A percentile compares a stretch with the other conserved stretches of the same genome.
phyloP scores from a whole-genome alignment of 2,888 invertebrate genomes.

The Ypsolopha scabrella region DNA sequence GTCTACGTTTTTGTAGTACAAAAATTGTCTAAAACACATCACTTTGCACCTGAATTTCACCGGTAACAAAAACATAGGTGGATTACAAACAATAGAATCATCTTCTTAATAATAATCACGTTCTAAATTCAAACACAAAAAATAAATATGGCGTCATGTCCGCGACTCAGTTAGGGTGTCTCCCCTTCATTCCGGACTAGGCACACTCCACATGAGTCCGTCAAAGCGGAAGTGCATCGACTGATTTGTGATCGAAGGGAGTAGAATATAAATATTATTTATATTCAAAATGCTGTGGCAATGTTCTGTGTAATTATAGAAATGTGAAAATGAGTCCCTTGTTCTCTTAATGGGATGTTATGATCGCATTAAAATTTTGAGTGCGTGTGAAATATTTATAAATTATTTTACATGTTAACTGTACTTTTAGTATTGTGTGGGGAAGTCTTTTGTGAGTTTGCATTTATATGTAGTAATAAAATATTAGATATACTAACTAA shows the following conservation, averaged over 20 bases:
- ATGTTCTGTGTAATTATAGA: constrained; percentile 37
- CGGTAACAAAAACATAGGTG: constrained; percentile 5
- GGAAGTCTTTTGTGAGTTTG: no score
- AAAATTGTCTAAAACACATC: constrained; percentile 7
- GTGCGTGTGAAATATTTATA: constrained; percentile 10
- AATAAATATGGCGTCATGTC: constrained; percentile 33
- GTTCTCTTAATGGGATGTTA: not conserved
- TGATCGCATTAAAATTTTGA: constrained; percentile 3
- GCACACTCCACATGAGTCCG: constrained; percentile 21
- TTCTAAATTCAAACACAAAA: constrained; percentile 39
- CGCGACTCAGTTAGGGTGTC: constrained; percentile 32
- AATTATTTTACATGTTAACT: not conserved
- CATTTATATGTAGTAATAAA: no score
- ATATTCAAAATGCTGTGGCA: constrained; percentile 43
- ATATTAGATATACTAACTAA: no score
- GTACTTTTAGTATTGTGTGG: no score
- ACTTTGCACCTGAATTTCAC: no score
- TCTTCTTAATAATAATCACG: constrained; percentile 2
- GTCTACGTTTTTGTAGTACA: no score
- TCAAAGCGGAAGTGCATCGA: constrained; percentile 44
- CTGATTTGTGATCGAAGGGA: constrained; percentile 40
- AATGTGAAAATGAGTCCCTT: constrained; percentile 20
- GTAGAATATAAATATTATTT: constrained; percentile 30
- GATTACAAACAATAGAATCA: not conserved
- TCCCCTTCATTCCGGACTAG: constrained; percentile 24